Base-by-base conservation (phyloP, 2,113 vertebrate genomes). In the Calonectris borealis region DNA sequence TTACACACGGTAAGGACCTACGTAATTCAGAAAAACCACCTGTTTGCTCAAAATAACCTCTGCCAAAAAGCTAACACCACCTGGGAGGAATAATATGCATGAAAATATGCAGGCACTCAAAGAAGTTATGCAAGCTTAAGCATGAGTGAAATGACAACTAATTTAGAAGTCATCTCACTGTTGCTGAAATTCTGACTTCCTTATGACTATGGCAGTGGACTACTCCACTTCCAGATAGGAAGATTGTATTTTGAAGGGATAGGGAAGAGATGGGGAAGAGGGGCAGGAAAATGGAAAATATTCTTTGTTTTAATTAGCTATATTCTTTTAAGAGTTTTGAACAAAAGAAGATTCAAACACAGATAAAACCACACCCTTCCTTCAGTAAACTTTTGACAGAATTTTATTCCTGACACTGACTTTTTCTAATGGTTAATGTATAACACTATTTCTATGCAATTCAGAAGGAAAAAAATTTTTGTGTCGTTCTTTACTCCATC, bases 101-200 rank as follows among this genome's bases (percentile, higher is more conserved):
- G 90, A 95, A 96, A 94, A 93, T 89, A 90, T 16, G 72, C 84
- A 96, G 72, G 17, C 46, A 92, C 65, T 49, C 88, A 54, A 92
- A 95, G 38, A 88, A 88, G 66, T 82, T 69, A 34, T 40, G 27
- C 55, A 92, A 91, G 42, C 11, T 71, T 27, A 76, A 68, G 52
- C 48, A 69, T 27, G 62, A 54, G n/a, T 95, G 22, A 95, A 97
- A 93, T 48, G 31, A 82, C 81, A 90, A 21, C 29, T 86, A 82
- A 60, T 52, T 70, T 68, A 73, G 51, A 93, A 93, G 86, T 31
- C 26, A 75, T 5, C 16, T 54, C 65, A 42, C 36, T 60, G 20
- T 44, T 73, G 83, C 64, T 92, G 66, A 75, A 80, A 89, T 87
- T 38, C 18, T 95, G 27, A 15, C 60, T 93, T 77, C 19, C 60